Conservation (phyloP, 2,888 invertebrate species). For the Lacanobia wlatinum region DNA sequence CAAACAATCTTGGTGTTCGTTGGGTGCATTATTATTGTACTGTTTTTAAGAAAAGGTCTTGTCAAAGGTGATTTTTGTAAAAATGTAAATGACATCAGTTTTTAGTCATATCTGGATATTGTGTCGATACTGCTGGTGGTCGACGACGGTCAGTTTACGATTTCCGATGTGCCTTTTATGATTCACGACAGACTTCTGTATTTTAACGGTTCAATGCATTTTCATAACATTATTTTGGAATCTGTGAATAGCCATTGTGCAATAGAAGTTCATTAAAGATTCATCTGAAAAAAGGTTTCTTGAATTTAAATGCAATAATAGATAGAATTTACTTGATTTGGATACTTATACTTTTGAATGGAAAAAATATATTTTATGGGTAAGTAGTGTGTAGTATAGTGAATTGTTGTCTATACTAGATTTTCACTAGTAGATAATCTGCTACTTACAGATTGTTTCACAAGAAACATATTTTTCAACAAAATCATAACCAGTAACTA, state of each 20-base stretch:
- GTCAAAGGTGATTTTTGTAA: constrained; percentile 31
- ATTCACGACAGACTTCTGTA: constrained; percentile 23
- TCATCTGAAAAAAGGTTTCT: neutral
- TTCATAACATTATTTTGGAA: constrained; percentile 27
- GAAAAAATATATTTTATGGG: neutral
- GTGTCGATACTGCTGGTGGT: constrained; percentile 40
- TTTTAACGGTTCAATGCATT: constrained; percentile 12
- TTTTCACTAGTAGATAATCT: too few species aligned
- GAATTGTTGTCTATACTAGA: neutral
- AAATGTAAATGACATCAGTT: constrained; percentile 78
- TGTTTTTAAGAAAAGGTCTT: constrained; percentile 20
- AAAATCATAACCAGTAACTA: too few species aligned
- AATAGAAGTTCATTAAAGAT: neutral
- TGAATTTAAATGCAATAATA: neutral
- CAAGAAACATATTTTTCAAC: too few species aligned
- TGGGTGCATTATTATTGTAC: constrained; percentile 25
- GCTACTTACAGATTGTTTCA: too few species aligned
- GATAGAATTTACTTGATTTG: neutral
- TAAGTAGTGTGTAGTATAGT: neutral
- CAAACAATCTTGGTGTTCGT: constrained; percentile 47
- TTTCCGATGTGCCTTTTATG: constrained; percentile 34
- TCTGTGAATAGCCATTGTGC: neutral
- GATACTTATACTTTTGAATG: too few species aligned
- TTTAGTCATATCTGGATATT: constrained; percentile 75
- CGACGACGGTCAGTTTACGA: constrained; percentile 33